phyloP scores from a whole-genome alignment of 92 coral and sea anemone genomes.

The Zoanthus solanderi region DNA sequence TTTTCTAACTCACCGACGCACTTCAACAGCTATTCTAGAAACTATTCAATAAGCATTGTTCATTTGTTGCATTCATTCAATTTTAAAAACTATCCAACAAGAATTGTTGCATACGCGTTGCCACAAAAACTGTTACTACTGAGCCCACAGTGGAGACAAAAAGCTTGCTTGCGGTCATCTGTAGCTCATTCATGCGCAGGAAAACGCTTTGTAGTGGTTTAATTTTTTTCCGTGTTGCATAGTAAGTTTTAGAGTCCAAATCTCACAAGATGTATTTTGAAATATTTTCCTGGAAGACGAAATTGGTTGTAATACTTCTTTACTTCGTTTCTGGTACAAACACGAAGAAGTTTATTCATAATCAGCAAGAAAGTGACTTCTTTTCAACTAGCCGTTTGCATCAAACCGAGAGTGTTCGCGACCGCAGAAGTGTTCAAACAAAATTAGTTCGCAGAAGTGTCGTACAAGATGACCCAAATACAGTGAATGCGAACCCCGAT shows the following conservation, averaged over 20 bases:
- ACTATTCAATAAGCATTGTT: too few species aligned
- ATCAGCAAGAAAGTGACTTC: not conserved
- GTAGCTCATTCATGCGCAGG: not conserved
- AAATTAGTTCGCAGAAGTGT: not conserved
- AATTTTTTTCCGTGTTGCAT: not conserved
- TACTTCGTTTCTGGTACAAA: not conserved
- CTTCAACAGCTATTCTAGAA: too few species aligned
- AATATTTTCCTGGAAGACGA: not conserved
- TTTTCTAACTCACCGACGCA: too few species aligned
- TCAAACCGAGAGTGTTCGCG: not conserved
- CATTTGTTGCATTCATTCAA: too few species aligned
- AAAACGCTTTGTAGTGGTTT: too few species aligned
- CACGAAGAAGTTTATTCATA: not conserved
- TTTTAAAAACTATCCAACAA: too few species aligned
- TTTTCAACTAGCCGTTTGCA: slow-evolving; percentile 1
- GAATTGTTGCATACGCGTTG: too few species aligned
- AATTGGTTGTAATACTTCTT: not conserved
- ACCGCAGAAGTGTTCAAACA: not conserved
- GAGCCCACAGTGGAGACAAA: not conserved
- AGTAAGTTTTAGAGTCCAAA: not conserved
- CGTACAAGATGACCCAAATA: not conserved
- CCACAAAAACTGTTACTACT: not conserved
- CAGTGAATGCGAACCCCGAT: slow-evolving; percentile 21
- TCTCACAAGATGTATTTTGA: not conserved
- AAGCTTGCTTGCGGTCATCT: not conserved